Percentiles rank a stretch among this genome's conserved stretches.
Evolutionary conservation across 1,140 invertebrate genomes (phyloP).

Genomic region (Dendrolimus punctatus): DNA sequence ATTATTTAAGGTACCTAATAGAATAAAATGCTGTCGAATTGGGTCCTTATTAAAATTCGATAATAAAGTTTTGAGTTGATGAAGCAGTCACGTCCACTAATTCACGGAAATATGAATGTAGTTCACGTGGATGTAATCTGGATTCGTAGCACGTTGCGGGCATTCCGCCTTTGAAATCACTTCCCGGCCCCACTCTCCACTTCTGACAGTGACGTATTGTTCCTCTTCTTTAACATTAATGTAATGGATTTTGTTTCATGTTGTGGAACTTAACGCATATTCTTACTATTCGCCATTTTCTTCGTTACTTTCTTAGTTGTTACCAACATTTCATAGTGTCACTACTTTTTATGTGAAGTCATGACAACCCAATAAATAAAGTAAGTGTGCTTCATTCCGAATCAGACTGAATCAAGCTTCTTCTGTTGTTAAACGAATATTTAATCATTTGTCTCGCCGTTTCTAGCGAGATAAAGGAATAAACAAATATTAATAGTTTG

Average conservation of each 20-base stretch:
- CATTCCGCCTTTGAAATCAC: constrained; percentile 61
- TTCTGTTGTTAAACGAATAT: too few relatives aligned
- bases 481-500: too few relatives aligned
- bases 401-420: too few relatives aligned
- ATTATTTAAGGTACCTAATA: background rate
- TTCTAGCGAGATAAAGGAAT: too few relatives aligned
- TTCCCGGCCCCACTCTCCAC: constrained; percentile 39
- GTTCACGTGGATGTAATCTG: constrained; percentile 40
- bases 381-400: too few relatives aligned
- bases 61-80: constrained; percentile 16
- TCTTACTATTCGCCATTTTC: constrained; percentile 29
- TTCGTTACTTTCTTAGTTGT: constrained; percentile 3
- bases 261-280: constrained; percentile 49
- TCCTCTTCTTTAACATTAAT: constrained; percentile 61
- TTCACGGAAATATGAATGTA: constrained; percentile 53
- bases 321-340: too few relatives aligned
- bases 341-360: too few relatives aligned
- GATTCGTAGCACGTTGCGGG: constrained; percentile 51
- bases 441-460: too few relatives aligned
- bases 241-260: constrained; percentile 64
- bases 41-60: constrained; percentile 12
- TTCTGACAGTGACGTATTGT: constrained; percentile 61
- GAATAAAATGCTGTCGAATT: constrained; percentile 5
- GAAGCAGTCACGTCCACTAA: constrained; percentile 35
- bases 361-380: too few relatives aligned